Base-by-base conservation (phyloP, 2,888 invertebrate species). In the Drosophila sordidapex region DNA sequence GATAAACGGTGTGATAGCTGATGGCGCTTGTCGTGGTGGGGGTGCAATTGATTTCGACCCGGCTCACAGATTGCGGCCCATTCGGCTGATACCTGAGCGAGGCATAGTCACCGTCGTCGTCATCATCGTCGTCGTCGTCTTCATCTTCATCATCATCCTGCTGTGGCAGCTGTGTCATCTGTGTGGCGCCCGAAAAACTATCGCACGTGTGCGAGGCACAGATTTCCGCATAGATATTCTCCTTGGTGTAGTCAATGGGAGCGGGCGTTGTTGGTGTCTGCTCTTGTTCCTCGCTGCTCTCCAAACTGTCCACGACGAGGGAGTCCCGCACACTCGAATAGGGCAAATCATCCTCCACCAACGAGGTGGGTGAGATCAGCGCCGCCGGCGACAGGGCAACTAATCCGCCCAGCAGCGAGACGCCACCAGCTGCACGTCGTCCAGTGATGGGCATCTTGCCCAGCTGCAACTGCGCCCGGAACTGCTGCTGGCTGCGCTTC, bases 171-270 rank as follows among this genome's bases (percentile, higher is more conserved):
- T 79, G 75, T 25, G 89, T 90, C 52, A 88, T 63, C 72, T 90
- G 90, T 57, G 91, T 90, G 63, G 82, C 79, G 48, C 75, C 74
- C 46, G 88, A 86, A 68, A 83, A 80, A 21, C 82, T 87, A 51
- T 90, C 87, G 49, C 87, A 86, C 35, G 87, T 89, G 38, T 86
- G 84, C 35, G 90, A 89, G 43, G 92, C 91, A 74, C 95, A 96
- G 69, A 96, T 96, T 92, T 96, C 96, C 58, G 96, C 95, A 89
- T 96, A 96, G 82, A 96, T 96, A 83, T 96, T 96, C 85, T 96
- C 96, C 87, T 95, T 93, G 38, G 92, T 83, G 68, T 93, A 92
- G 51, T 93, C 92, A 58, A 88, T 71, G 8, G 88, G 91, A 58
- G 88, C 75, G 7, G 89, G 83, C 52, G 83, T 76, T 52, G 73